Conservation (phyloP, 37 sponge, comb jelly and placozoan genomes). For the Haliclona indistincta region DNA sequence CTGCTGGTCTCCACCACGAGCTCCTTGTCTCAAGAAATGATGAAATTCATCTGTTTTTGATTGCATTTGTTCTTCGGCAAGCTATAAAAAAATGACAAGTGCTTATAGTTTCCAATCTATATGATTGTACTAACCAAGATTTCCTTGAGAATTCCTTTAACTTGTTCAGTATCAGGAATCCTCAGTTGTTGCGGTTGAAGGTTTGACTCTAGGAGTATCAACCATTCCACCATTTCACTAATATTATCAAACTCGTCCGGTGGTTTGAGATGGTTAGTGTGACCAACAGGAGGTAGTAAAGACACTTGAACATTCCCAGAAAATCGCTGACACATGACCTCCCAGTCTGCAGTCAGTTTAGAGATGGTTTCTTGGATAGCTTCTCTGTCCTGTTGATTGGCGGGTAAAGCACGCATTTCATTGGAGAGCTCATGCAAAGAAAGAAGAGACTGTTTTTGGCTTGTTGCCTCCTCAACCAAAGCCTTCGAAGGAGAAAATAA, state of each 20-base stretch:
- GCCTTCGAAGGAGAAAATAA: background rate
- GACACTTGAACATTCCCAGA: slow-evolving; percentile 3
- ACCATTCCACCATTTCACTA: slow-evolving; percentile 49
- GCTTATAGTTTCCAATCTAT: background rate
- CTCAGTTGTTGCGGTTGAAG: slow-evolving; percentile 20
- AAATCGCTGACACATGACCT: background rate
- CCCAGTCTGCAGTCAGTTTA: background rate
- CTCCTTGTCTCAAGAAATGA: slow-evolving; percentile 21
- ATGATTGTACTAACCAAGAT: background rate
- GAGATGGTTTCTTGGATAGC: background rate
- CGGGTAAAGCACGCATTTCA: background rate
- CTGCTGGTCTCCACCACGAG: slow-evolving; percentile 6
- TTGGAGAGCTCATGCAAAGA: background rate
- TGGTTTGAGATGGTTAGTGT: background rate
- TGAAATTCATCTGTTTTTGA: slow-evolving; percentile 28
- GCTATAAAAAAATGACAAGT: background rate
- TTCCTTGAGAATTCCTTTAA: slow-evolving; percentile 17
- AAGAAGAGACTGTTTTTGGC: background rate
- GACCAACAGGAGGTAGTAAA: slow-evolving; percentile 14
- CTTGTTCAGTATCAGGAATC: slow-evolving; percentile 18
- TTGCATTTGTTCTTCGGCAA: slow-evolving; percentile 19
- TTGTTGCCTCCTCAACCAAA: background rate
- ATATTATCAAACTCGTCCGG: slow-evolving; percentile 36
- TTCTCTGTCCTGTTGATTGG: background rate
- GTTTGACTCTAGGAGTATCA: slow-evolving; percentile 31